Conservation (phyloP, 2,797 vertebrate species). For the Liparis tanakae region DNA sequence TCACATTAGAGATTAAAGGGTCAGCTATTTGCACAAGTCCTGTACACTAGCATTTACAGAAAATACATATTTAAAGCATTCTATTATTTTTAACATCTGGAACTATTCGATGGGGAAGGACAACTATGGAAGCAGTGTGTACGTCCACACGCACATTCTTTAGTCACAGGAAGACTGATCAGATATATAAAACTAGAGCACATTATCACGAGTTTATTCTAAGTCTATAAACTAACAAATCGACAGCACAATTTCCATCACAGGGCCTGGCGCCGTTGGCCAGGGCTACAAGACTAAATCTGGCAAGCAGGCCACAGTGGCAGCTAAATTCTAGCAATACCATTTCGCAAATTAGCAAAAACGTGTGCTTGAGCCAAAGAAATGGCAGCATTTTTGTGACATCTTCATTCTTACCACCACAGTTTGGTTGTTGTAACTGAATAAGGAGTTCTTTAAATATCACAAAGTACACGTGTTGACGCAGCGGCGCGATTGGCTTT, state of each 20-base stretch:
- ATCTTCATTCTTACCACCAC: background rate
- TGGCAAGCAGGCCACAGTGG: background rate
- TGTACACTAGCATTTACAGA: conserved; percentile 36
- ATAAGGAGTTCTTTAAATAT: conserved; percentile 14
- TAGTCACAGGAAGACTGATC: conserved; percentile 30
- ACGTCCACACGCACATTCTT: conserved; percentile 25
- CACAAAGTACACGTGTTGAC: background rate
- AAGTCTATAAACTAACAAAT: conserved; percentile 29
- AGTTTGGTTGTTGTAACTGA: conserved; percentile 13
- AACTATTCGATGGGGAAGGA: conserved; percentile 21
- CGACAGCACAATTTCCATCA: conserved; percentile 13
- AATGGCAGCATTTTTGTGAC: conserved; percentile 1
- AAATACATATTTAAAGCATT: conserved; percentile 41
- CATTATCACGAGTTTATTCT: conserved; percentile 8
- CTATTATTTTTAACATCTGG: conserved; percentile 39
- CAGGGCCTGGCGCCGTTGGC: background rate
- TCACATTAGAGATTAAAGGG: conserved; percentile 49
- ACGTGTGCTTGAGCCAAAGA: background rate
- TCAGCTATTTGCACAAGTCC: conserved; percentile 34
- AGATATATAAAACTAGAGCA: conserved; percentile 35
- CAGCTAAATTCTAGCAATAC: conserved; percentile 15
- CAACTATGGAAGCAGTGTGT: conserved; percentile 28
- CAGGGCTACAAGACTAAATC: conserved; percentile 2
- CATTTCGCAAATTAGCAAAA: background rate
- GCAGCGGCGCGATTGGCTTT: conserved; percentile 5